These are phyloP conservation scores for Bryconaethiops microstoma DNA, from an alignment of 2,797 vertebrate species.

Conservation along the genomic window DNA sequence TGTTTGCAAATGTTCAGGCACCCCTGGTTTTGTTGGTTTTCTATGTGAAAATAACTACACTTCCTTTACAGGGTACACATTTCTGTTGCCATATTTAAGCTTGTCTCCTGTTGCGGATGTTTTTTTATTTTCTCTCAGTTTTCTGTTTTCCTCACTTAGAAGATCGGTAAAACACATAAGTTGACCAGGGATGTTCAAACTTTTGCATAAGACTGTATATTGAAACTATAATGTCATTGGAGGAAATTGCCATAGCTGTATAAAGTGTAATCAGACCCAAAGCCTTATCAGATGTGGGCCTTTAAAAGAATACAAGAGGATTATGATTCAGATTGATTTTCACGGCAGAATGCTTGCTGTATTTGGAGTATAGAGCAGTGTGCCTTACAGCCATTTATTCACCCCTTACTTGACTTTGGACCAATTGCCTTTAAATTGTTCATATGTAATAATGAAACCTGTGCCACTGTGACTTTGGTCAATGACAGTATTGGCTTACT, in stretches of 20 bases:
- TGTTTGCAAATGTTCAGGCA: too few relatives aligned
- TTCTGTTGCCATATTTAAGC: too few relatives aligned
- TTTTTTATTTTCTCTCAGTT: too few relatives aligned
- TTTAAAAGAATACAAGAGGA: background rate
- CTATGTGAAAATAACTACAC: too few relatives aligned
- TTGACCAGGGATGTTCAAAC: too few relatives aligned
- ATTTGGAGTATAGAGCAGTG: background rate
- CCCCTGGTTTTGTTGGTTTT: too few relatives aligned
- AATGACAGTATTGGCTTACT: background rate
- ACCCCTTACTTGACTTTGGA: conserved; percentile 7
- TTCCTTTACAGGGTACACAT: too few relatives aligned
- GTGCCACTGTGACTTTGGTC: background rate
- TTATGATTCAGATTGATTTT: conserved; percentile 18
- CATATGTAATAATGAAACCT: background rate
- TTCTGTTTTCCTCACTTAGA: too few relatives aligned
- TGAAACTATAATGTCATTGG: background rate
- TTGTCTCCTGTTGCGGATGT: too few relatives aligned
- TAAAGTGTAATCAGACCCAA: conserved; percentile 7
- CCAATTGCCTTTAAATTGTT: background rate
- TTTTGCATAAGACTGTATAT: too few relatives aligned
- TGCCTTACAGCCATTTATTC: conserved; percentile 11
- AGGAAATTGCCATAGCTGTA: conserved; percentile 24
- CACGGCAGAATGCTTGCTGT: background rate
- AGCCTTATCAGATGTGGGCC: conserved; percentile 14
- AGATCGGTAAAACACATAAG: too few relatives aligned